These are phyloP conservation scores for Cepaea nemoralis DNA, from an alignment of 1,140 invertebrate genomes.

Conservation along the genomic window DNA sequence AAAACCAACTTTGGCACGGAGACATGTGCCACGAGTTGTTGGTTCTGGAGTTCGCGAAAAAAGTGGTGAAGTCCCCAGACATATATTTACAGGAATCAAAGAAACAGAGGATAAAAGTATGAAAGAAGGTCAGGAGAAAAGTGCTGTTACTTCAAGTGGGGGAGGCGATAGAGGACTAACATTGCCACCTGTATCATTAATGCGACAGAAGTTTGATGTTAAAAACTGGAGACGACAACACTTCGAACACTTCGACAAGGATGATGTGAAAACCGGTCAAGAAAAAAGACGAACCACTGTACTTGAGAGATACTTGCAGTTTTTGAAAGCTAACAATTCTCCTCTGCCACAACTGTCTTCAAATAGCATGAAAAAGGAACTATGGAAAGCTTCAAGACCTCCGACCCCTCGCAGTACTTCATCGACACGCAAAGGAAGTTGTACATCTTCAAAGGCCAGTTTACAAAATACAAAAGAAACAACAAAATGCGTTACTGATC, in stretches of 20 bases:
- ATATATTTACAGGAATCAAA: neutral
- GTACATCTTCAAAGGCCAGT: neutral
- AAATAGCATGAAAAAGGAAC: neutral
- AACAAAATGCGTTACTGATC: neutral
- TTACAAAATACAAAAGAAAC: neutral
- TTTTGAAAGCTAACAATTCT: neutral
- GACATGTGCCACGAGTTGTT: neutral
- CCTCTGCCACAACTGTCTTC: neutral
- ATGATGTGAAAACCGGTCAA: neutral
- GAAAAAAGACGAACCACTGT: neutral
- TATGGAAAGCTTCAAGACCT: neutral
- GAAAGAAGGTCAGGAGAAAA: neutral
- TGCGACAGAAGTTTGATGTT: neutral
- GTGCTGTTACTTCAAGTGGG: neutral
- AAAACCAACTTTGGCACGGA: neutral
- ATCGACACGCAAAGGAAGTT: neutral
- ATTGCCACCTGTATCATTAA: neutral
- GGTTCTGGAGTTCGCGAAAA: neutral
- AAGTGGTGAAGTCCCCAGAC: neutral
- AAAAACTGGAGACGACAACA: neutral
- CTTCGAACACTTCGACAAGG: neutral
- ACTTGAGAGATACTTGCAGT: constrained; percentile 9
- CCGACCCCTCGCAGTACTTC: neutral
- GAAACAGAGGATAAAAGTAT: neutral
- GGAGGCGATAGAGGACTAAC: neutral